A percentile compares a stretch with the other conserved stretches of the same genome.
These are phyloP conservation scores for Tetrax tetrax DNA, from an alignment of 2,113 vertebrate genomes.

Conservation along the genomic window DNA sequence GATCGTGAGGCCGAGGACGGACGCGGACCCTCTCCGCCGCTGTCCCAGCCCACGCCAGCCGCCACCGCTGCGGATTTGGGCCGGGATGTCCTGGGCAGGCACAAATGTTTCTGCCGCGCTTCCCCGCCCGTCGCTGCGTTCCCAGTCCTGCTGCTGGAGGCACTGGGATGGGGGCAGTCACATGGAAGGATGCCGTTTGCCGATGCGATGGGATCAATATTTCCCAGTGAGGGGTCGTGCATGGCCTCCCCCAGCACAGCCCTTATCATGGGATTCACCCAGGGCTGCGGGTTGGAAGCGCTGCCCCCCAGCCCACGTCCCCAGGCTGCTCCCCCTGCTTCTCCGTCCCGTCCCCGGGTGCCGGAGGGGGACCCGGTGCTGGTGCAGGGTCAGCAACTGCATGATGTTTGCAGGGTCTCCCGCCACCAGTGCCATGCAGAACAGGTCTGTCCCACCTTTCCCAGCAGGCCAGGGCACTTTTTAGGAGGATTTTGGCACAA, in stretches of 20 bases:
- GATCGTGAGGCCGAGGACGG: rapidly evolving
- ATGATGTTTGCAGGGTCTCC: background rate
- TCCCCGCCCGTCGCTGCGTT: background rate
- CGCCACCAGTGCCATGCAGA: background rate
- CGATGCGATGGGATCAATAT: rapidly evolving
- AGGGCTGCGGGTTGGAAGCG: background rate
- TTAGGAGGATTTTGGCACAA: background rate
- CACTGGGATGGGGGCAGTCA: rapidly evolving
- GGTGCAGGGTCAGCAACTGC: rapidly evolving
- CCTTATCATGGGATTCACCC: background rate
- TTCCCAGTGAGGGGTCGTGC: background rate
- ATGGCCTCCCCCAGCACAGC: rapidly evolving
- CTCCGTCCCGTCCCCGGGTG: background rate
- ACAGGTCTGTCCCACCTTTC: background rate
- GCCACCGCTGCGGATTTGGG: rapidly evolving
- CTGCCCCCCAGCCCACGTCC: rapidly evolving
- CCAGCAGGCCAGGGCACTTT: background rate
- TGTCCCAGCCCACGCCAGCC: background rate
- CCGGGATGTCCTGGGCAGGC: background rate
- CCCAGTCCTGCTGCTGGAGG: background rate
- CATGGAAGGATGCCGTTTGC: background rate
- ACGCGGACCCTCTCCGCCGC: background rate
- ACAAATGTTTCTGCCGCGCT: background rate
- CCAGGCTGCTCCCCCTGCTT: background rate
- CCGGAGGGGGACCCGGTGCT: background rate